phyloP scores from a whole-genome alignment of 2,888 invertebrate species.

The Watsonalla binaria region DNA sequence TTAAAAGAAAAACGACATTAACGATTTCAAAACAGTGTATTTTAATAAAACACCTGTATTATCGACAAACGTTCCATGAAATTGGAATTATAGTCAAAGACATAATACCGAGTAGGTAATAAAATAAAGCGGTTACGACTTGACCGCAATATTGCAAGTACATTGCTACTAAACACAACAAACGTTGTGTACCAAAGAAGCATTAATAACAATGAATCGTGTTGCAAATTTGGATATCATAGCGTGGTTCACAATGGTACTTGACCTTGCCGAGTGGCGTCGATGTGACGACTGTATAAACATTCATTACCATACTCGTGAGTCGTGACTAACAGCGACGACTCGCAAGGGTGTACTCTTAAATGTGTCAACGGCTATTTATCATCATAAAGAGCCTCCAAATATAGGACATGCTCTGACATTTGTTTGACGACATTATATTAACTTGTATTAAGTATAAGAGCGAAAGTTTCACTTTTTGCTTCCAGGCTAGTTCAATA shows the following conservation, averaged over 20 bases:
- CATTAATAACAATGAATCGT: constrained; percentile 27
- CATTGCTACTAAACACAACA: constrained; percentile 23
- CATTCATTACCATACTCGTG: constrained; percentile 53
- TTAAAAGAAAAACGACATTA: not conserved
- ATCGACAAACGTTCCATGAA: not conserved
- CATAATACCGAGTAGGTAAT: not conserved
- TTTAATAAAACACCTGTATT: not conserved
- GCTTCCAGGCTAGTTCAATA: too few species aligned
- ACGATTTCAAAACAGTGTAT: not conserved
- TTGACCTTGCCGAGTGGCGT: constrained; percentile 50
- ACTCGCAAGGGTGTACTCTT: constrained; percentile 22
- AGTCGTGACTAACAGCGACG: constrained; percentile 43
- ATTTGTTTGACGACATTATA: not conserved
- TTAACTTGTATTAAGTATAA: too few species aligned
- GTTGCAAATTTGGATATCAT: constrained; percentile 26
- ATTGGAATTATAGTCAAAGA: not conserved
- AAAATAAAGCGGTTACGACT: not conserved
- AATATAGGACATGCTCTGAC: not conserved
- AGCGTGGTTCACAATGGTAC: constrained; percentile 26
- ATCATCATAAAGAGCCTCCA: not conserved
- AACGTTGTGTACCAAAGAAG: constrained; percentile 20
- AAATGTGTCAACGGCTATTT: not conserved
- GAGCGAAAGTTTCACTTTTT: too few species aligned
- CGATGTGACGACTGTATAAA: constrained; percentile 52
- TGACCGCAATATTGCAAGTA: constrained; percentile 10